phyloP scores from a whole-genome alignment of 2,113 vertebrate species.

The Isurus oxyrinchus region DNA sequence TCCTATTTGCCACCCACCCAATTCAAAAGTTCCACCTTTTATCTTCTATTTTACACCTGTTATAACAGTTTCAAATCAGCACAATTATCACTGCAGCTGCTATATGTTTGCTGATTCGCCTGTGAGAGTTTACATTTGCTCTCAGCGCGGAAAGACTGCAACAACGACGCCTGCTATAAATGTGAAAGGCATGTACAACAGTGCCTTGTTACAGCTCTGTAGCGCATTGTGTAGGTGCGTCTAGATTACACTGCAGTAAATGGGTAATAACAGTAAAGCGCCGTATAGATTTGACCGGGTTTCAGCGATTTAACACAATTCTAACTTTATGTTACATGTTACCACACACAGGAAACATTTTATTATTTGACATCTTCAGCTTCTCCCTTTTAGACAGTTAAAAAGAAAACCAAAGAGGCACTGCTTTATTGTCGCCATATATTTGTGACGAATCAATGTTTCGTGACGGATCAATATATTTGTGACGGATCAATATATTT shows the following conservation, averaged over 20 bases:
- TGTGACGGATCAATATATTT: background rate
- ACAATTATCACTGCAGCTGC: background rate
- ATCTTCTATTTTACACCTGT: background rate
- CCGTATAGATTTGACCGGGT: background rate
- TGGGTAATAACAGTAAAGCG: background rate
- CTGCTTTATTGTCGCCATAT: background rate
- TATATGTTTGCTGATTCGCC: background rate
- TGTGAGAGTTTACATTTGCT: background rate
- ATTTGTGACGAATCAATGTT: background rate
- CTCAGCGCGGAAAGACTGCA: background rate
- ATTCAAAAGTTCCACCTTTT: background rate
- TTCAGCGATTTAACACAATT: background rate
- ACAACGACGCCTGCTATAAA: background rate
- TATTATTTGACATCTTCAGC: background rate
- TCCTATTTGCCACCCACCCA: background rate
- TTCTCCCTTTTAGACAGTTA: background rate
- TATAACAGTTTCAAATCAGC: background rate
- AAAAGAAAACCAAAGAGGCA: background rate
- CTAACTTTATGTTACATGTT: background rate
- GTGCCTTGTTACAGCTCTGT: background rate
- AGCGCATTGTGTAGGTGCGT: background rate
- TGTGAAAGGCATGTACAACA: background rate
- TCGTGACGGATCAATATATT: too few species aligned
- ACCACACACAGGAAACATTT: background rate
- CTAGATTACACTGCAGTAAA: background rate